These are phyloP conservation scores for Malacoraja senta DNA, from an alignment of 2,797 vertebrate genomes.

Conservation along the genomic window DNA sequence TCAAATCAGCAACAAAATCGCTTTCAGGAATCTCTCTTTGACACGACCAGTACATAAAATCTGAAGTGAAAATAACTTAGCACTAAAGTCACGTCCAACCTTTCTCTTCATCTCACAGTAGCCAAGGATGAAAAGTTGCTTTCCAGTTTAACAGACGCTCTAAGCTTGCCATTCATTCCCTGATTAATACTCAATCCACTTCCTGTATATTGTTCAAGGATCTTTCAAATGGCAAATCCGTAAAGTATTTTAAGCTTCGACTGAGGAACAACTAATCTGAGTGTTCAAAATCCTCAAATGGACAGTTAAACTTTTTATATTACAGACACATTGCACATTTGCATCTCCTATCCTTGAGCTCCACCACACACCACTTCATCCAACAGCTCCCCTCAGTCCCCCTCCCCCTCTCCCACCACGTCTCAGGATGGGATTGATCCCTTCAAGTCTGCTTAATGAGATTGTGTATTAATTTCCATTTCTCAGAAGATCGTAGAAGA, in stretches of 20 bases:
- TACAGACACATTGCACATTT: not conserved
- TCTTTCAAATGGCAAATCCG: not conserved
- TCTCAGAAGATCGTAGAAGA: not conserved
- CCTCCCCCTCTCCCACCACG: too few relatives aligned
- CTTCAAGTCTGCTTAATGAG: too few relatives aligned
- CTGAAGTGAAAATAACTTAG: not conserved
- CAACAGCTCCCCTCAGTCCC: too few relatives aligned
- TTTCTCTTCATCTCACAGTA: not conserved
- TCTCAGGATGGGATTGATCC: too few relatives aligned
- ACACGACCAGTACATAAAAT: not conserved
- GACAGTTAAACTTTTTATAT: not conserved
- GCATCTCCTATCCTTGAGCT: not conserved
- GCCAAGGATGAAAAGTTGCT: not conserved
- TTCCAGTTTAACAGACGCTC: not conserved
- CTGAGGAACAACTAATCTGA: not conserved
- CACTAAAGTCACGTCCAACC: not conserved
- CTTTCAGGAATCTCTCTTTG: not conserved
- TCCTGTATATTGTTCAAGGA: not conserved
- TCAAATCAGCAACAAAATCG: not conserved
- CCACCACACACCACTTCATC: too few relatives aligned
- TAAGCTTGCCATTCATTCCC: not conserved
- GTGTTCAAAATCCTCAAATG: not conserved
- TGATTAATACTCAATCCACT: not conserved
- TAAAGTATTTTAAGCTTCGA: not conserved
- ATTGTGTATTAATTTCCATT: not conserved